Evolutionary conservation across 2,888 invertebrate genomes (phyloP).

Genomic region (Adineta ricciae): DNA sequence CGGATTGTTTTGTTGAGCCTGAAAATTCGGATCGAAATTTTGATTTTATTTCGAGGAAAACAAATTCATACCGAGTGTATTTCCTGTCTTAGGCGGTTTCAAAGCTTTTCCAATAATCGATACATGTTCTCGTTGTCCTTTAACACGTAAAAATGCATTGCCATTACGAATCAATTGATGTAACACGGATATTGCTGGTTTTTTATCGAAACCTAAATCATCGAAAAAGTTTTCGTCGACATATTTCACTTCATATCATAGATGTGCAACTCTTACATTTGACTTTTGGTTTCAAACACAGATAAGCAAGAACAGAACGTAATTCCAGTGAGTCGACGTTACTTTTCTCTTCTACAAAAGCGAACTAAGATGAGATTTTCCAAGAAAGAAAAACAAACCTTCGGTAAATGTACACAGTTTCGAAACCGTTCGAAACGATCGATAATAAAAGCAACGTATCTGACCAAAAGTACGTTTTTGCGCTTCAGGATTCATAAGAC

Average conservation of each 20-base stretch:
- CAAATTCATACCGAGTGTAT: background rate
- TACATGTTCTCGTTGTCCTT: slow-evolving; percentile 23
- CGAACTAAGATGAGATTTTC: background rate
- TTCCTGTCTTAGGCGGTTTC: background rate
- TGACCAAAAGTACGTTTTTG: slow-evolving; percentile 20
- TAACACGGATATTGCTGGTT: background rate
- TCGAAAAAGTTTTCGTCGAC: too few species aligned
- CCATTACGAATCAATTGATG: slow-evolving; percentile 14
- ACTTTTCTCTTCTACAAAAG: background rate
- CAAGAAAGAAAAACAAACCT: background rate
- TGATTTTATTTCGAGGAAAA: background rate
- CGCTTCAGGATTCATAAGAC: slow-evolving; percentile 14
- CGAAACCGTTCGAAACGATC: slow-evolving; percentile 10
- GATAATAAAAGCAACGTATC: slow-evolving; percentile 19
- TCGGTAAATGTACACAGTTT: slow-evolving; percentile 9
- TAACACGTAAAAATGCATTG: slow-evolving; percentile 6
- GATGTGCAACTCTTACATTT: slow-evolving; percentile 16
- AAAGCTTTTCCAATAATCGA: slow-evolving; percentile 18
- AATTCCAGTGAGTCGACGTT: slow-evolving; percentile 2
- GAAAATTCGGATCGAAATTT: background rate
- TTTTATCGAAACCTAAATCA: slow-evolving; percentile 18
- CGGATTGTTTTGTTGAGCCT: slow-evolving; percentile 8
- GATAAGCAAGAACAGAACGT: slow-evolving; percentile 8
- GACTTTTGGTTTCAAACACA: slow-evolving; percentile 21
- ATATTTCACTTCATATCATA: too few species aligned